These are phyloP conservation scores for Nicator chloris DNA, from an alignment of 2,113 vertebrate species.

Conservation along the genomic window DNA sequence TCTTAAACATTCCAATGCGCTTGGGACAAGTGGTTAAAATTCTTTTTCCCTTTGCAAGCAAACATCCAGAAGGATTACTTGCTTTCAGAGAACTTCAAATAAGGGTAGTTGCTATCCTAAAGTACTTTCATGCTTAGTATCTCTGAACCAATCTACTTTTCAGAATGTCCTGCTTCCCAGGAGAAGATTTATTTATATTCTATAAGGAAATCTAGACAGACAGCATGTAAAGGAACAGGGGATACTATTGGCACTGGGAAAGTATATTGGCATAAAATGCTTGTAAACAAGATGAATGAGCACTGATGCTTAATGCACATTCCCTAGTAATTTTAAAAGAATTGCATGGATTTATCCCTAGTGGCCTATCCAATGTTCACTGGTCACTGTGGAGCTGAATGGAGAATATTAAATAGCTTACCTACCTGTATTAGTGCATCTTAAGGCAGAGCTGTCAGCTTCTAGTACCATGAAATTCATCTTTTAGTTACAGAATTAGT, in stretches of 20 bases:
- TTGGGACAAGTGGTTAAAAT: neutral
- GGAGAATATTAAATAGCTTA: neutral
- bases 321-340: neutral
- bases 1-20: neutral
- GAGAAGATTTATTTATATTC: neutral
- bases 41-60: neutral
- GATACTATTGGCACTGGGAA: neutral
- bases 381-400: neutral
- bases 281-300: neutral
- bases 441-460: neutral
- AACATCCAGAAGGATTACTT: neutral
- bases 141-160: neutral
- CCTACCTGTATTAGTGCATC: neutral
- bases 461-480: neutral
- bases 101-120: neutral
- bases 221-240: neutral
- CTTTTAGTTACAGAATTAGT: neutral
- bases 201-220: neutral
- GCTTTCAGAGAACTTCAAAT: neutral
- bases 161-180: neutral
- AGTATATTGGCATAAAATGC: neutral
- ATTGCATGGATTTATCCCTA: neutral
- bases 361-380: neutral
- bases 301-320: neutral
- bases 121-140: neutral